Conservation (phyloP, 2,113 vertebrate genomes). For the rabbit (Oryctolagus cuniculus) region DNA sequence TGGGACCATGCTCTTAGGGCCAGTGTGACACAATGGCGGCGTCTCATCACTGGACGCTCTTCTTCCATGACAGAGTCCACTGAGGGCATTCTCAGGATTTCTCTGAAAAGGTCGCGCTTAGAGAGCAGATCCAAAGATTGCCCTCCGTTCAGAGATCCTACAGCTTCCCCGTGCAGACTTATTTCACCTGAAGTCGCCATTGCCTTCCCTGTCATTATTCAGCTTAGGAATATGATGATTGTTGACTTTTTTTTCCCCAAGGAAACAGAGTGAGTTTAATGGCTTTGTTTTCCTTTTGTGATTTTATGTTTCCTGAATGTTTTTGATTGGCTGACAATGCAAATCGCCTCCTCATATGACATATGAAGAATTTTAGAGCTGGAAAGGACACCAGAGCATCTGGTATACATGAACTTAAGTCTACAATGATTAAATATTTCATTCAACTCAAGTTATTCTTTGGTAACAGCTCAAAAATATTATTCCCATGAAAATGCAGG, state of each 20-base stretch:
- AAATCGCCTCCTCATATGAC: neutral
- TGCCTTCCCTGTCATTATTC: neutral
- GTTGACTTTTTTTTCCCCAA: neutral
- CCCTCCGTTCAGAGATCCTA: neutral
- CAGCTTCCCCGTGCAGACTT: neutral
- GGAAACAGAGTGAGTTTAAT: neutral
- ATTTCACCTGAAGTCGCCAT: neutral
- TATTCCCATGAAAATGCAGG: neutral
- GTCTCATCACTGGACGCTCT: neutral
- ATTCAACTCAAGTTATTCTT: constrained; percentile 14
- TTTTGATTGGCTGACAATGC: constrained; percentile 27
- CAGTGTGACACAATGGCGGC: neutral
- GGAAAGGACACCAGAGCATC: neutral
- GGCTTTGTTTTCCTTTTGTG: neutral
- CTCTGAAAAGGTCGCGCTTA: neutral
- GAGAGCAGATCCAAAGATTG: neutral
- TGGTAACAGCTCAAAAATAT: neutral
- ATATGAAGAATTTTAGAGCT: neutral
- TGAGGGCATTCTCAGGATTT: neutral
- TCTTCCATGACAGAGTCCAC: neutral
- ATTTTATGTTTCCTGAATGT: neutral
- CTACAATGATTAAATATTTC: constrained; percentile 34
- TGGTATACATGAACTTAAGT: neutral
- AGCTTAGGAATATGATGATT: neutral
- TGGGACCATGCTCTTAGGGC: neutral